Base-by-base conservation (phyloP, 2,113 vertebrate genomes). In the Crotalus viridis region DNA sequence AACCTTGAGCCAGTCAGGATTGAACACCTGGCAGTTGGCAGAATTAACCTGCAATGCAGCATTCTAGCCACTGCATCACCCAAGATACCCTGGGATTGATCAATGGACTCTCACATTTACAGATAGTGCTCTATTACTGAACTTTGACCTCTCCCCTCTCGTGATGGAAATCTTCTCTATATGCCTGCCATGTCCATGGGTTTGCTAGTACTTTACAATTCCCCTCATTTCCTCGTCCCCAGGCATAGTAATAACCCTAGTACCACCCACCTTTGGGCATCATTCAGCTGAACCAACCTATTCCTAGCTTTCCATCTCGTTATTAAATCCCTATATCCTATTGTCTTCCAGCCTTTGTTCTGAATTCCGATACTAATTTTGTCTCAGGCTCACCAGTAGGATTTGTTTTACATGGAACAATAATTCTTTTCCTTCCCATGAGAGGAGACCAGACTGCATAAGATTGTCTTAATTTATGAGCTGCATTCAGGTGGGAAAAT, bases 401-500 rank as follows among this genome's bases (percentile, higher is more conserved):
- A 93, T 90, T 87, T 90, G 92, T 26, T 95, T 95, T 92, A 93
- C 48, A 93, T 59, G 90, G 86, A 94, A 64, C 87, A 92, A 13
- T 93, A 94, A 94, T 92, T 92, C 86, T 92, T 89, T 90, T 12
- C 93, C 93, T 39, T 3, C 48, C 10, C 91, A 26, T 91, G 17
- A 94, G 12, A 61, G 39, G 93, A 91, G 91, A 8, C 3, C 33
- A 91, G 39, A 93, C 26, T 89, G n/a, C 85, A 91, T 56, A 95
- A 95, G 93, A 95, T 89, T 91, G 33, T n/a, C 28, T 74, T 89
- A 93, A 92, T 94, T 95, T 92, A 93, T 91, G 51, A 93, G 51
- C 69, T 92, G 93, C 87, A 94, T 95, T 96, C 93, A 92, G 24
- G 91, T 61, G 46, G 69, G 46, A 94, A 91, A 94, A 85, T 43